phyloP scores from a whole-genome alignment of 35 echinoderm and acorn worm genomes.

The Eucidaris tribuloides region DNA sequence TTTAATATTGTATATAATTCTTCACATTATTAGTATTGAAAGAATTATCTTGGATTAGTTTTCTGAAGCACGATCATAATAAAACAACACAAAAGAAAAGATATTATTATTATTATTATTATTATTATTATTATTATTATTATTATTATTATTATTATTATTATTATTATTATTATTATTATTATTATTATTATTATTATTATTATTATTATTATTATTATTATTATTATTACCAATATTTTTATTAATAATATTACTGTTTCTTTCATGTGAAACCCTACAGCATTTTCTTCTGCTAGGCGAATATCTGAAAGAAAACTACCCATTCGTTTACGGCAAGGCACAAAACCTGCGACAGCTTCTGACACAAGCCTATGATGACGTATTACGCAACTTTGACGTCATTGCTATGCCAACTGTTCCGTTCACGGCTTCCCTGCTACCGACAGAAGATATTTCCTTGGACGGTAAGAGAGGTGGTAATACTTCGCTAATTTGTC shows the following conservation, averaged over 20 bases:
- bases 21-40: no score
- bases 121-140: no score
- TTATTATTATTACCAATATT: not conserved
- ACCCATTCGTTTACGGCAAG: constrained; percentile 63
- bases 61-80: no score
- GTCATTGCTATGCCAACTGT: constrained; percentile 83
- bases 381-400: constrained; percentile 33
- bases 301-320: constrained; percentile 11
- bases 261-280: not conserved
- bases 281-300: not conserved
- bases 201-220: not conserved
- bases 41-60: no score
- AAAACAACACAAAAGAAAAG: no score
- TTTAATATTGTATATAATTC: no score
- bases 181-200: not conserved
- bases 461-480: no score
- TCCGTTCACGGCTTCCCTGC: constrained; percentile 45
- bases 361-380: constrained; percentile 38
- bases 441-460: no score
- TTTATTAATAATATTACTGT: not conserved
- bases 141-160: not conserved
- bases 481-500: no score
- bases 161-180: not conserved
- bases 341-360: constrained; percentile 59
- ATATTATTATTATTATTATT: no score